Percentiles rank a stretch among this genome's conserved stretches.
These are phyloP conservation scores for Dascillus cervinus DNA, from an alignment of 2,888 invertebrate species.

Conservation along the genomic window DNA sequence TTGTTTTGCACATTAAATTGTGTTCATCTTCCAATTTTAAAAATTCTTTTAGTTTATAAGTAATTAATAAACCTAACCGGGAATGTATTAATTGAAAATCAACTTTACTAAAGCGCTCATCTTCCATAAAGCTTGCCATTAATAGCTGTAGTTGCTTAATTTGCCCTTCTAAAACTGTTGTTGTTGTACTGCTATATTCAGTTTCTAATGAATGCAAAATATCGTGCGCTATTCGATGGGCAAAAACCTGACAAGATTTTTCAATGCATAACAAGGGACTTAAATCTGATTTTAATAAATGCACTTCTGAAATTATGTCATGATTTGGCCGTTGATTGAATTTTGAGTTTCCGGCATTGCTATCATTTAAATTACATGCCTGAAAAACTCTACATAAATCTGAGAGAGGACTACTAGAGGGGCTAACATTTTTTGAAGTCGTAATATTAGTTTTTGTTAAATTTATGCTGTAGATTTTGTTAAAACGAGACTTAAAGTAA, in stretches of 20 bases:
- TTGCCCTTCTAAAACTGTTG: slow-evolving; percentile 55
- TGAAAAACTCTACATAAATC: slow-evolving; percentile 53
- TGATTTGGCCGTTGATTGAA: background rate
- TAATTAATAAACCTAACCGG: slow-evolving; percentile 55
- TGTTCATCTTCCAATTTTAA: slow-evolving; percentile 24
- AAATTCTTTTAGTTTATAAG: slow-evolving; percentile 48
- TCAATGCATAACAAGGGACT: slow-evolving; percentile 51
- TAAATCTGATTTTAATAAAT: slow-evolving; percentile 23
- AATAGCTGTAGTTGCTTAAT: slow-evolving; percentile 61
- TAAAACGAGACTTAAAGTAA: slow-evolving; percentile 48
- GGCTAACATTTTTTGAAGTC: slow-evolving; percentile 4
- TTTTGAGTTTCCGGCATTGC: slow-evolving; percentile 30
- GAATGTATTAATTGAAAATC: slow-evolving; percentile 61
- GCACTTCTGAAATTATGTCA: slow-evolving; percentile 6
- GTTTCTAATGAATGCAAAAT: slow-evolving; percentile 45
- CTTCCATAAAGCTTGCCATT: slow-evolving; percentile 61
- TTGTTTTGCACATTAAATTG: slow-evolving; percentile 20
- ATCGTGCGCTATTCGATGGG: slow-evolving; percentile 60
- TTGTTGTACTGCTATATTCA: slow-evolving; percentile 31
- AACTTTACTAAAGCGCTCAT: slow-evolving; percentile 50
- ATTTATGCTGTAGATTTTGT: slow-evolving; percentile 12
- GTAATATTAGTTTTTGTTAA: slow-evolving; percentile 4
- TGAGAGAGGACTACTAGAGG: slow-evolving; percentile 46
- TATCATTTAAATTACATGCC: slow-evolving; percentile 46
- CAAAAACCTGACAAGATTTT: slow-evolving; percentile 57